Conservation (phyloP, 53 echinoderm and acorn worm species). For the Henricia sp. region DNA sequence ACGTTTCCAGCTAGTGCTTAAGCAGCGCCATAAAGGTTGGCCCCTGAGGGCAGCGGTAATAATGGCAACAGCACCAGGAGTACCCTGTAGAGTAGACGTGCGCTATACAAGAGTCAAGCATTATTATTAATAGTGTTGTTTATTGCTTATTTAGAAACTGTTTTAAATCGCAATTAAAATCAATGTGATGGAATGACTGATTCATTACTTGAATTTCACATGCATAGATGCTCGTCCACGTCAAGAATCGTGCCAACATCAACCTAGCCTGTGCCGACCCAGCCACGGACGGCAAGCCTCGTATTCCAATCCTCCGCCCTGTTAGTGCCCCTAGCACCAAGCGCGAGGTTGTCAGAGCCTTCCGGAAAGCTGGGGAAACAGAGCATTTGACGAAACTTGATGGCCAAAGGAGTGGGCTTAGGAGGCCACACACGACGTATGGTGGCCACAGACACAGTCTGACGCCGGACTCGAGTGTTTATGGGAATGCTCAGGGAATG, state of each 20-base stretch:
- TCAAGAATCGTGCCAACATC: slow-evolving; percentile 91
- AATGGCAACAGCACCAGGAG: no score
- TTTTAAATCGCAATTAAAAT: no score
- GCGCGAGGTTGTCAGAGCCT: slow-evolving; percentile 73
- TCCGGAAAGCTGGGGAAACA: slow-evolving; percentile 84
- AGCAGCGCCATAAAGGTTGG: no score
- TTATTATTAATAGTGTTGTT: no score
- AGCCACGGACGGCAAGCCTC: slow-evolving; percentile 54
- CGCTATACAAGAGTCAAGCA: no score
- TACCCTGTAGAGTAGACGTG: no score
- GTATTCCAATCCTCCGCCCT: slow-evolving; percentile 68
- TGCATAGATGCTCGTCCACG: slow-evolving; percentile 94
- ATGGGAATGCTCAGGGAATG: neutral
- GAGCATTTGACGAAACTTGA: slow-evolving; percentile 23
- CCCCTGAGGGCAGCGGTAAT: no score
- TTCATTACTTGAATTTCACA: no score
- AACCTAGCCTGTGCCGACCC: slow-evolving; percentile 90
- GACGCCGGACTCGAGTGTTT: slow-evolving; percentile 17
- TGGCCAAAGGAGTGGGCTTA: neutral
- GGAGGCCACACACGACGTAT: slow-evolving; percentile 44
- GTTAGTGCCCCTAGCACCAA: slow-evolving; percentile 90
- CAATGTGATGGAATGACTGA: no score
- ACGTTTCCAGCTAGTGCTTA: no score
- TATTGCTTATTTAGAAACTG: no score
- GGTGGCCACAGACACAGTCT: slow-evolving; percentile 14